Percentiles rank a stretch among this genome's conserved stretches.
phyloP scores from a whole-genome alignment of 2,113 vertebrate genomes.

The Phocoena sinus region DNA sequence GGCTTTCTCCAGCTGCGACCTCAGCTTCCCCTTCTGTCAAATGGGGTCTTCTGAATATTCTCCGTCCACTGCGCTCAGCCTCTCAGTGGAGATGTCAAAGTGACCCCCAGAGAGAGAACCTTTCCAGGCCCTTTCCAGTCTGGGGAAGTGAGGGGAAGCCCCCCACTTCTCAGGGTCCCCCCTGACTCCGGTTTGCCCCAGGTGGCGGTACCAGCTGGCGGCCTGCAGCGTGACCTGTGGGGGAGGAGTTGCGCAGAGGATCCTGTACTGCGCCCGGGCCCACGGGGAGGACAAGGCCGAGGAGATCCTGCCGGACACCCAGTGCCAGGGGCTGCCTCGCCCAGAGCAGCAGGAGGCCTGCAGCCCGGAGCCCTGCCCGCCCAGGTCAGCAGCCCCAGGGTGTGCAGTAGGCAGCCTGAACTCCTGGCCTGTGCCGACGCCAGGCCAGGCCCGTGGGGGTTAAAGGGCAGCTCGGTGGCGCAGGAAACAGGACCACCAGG shows the following conservation, averaged over 20 bases:
- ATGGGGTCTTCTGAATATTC: not conserved
- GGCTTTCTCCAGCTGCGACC: no score
- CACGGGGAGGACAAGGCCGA: slow-evolving; percentile 20
- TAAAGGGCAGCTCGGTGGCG: accelerated
- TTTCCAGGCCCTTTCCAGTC: not conserved
- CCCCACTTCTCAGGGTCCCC: not conserved
- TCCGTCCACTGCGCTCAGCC: not conserved
- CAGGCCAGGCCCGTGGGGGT: not conserved
- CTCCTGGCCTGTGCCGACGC: accelerated
- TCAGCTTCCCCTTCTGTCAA: not conserved
- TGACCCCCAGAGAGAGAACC: not conserved
- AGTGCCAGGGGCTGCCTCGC: slow-evolving; percentile 77
- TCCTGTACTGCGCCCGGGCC: slow-evolving; percentile 81
- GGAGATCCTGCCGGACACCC: slow-evolving; percentile 76
- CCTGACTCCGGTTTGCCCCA: slow-evolving; percentile 22
- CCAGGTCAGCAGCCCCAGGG: slow-evolving; percentile 72
- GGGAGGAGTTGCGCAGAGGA: slow-evolving; percentile 81
- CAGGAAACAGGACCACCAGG: accelerated
- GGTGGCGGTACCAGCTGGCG: slow-evolving; percentile 84
- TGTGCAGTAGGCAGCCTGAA: not conserved
- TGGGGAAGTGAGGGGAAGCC: not conserved
- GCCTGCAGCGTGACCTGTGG: slow-evolving; percentile 87
- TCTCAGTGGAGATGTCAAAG: accelerated
- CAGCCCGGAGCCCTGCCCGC: slow-evolving; percentile 83
- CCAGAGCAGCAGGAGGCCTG: slow-evolving; percentile 82